These are phyloP conservation scores for Brachionus manjavacas DNA, from an alignment of 1,140 invertebrate species.

Conservation along the genomic window DNA sequence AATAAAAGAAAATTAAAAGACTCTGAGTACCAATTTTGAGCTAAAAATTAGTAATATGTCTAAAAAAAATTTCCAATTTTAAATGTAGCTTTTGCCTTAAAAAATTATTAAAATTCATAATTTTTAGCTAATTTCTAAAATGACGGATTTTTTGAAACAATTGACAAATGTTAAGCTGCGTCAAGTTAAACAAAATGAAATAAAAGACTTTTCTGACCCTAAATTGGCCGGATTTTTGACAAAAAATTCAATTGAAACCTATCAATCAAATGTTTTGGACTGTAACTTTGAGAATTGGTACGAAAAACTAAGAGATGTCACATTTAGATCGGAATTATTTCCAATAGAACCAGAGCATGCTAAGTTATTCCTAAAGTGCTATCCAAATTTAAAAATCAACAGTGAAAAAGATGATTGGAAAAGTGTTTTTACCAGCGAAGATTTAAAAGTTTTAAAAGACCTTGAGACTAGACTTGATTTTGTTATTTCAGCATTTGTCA, in stretches of 20 bases:
- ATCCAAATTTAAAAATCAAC: slow-evolving; percentile 45
- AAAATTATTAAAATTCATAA: no score
- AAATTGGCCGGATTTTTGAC: slow-evolving; percentile 47
- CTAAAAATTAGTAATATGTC: no score
- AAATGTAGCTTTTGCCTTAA: background rate
- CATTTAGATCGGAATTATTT: slow-evolving; percentile 47
- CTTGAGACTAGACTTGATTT: slow-evolving; percentile 44
- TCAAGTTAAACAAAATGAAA: slow-evolving; percentile 43
- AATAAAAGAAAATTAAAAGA: no score
- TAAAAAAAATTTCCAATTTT: no score
- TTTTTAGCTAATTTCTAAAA: background rate
- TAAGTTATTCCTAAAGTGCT: slow-evolving; percentile 47
- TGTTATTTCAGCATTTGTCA: slow-evolving; percentile 46
- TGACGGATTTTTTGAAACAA: background rate
- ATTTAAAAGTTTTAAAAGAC: slow-evolving; percentile 43
- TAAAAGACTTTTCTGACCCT: slow-evolving; percentile 48
- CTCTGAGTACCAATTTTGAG: no score
- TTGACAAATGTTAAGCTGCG: background rate
- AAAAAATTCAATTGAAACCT: slow-evolving; percentile 45
- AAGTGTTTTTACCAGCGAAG: slow-evolving; percentile 14
- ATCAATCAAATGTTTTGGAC: slow-evolving; percentile 48
- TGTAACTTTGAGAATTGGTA: slow-evolving; percentile 51
- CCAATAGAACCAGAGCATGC: slow-evolving; percentile 47
- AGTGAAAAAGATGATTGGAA: slow-evolving; percentile 45
- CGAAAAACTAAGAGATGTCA: slow-evolving; percentile 47